Evolutionary conservation across 1,140 invertebrate species (phyloP), one percentile per base, ranked within the genome.

Genomic region (Delia radicum): DNA sequence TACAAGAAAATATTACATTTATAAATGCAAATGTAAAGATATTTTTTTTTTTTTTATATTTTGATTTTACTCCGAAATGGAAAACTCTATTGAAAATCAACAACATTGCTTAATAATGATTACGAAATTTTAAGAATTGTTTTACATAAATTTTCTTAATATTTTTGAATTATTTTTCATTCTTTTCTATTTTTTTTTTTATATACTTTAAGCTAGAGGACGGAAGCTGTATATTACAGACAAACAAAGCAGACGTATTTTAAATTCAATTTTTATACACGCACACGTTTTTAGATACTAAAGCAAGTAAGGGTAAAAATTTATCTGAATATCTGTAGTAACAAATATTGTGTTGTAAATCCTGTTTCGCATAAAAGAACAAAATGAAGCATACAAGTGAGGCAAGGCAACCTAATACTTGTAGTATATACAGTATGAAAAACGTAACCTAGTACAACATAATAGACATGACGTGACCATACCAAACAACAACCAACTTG

Each of bases 171-270:
- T 63, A 26, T 26, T 27, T 2, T 63, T 24, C 24, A 28, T 65
- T 65, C 28, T 65, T 28, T 28, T 31, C n/a, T 28, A 31, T 28
- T 65, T 6, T 29, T 31, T 29, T 67, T 28, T 28, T 27, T 67
- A 28, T 31, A 31, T 67, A 28, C n/a, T 12, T 28, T 37, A 26
- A 55, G 37, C 24, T 8, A 26, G 12, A 18, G 73, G 73, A 65
- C 73, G 73, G 73, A 74, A 74, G 73, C 73, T 74, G 61, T 37
- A 42, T 37, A 31, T 48, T 10, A n/a, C n/a, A n/a, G n/a, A n/a
- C n/a, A 13, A 62, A 33, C 27, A 65, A 21, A 26, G 42, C 26
- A 55, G 21, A 63, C 8, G 10, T 18, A 10, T 73, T 55, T 73
- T 18, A 21, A 29, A 26, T 73, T n/a, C n/a, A 55, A 62, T 74